Base-by-base conservation (phyloP, 2,888 invertebrate species). In the Saturnia japonica region DNA sequence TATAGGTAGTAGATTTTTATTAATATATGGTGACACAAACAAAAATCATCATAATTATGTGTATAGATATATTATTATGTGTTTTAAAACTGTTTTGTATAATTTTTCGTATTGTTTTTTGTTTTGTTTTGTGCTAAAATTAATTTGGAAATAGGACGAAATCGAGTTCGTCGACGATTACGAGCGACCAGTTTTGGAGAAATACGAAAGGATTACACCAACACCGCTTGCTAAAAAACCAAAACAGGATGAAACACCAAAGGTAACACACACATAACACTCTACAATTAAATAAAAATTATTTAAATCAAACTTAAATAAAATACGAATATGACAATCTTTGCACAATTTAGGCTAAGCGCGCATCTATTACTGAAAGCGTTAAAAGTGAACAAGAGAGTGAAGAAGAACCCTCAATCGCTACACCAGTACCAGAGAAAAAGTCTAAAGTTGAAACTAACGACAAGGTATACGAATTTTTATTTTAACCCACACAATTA, bases 111-210 rank as follows among this genome's bases (percentile, higher is more conserved):
- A 78, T 83, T 82, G 85, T 84, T 79, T 83, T 25, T 60, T 9
- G 87, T 88, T 81, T 78, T 88, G 86, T 79, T 80, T 84, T 83
- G 91, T 91, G 90, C 84, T 91, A 89, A 91, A 90, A 70, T 84
- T 74, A 88, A 78, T 88, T 90, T 89, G 79, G 83, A 87, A 87
- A 80, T 93, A 94, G 94, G 94, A 90, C 72, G 85, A 85, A 85
- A 80, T 93, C 86, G 94, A 94, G 83, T 94, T 94, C 84, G 91
- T 93, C 83, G 96, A 96, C 69, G 97, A 97, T 93, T 97, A 97
- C 88, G 97, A 97, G 86, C 95, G 97, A 81, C 96, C 97, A 2
- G 96, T 95, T 69, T 92, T 97, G 84, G 96, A 97, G 89, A 96
- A 95, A 90, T 96, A 96, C 82, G 96, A 96, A 91, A 95, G 94